Conservation (phyloP, 2,797 vertebrate species). For the Parambassis ranga region DNA sequence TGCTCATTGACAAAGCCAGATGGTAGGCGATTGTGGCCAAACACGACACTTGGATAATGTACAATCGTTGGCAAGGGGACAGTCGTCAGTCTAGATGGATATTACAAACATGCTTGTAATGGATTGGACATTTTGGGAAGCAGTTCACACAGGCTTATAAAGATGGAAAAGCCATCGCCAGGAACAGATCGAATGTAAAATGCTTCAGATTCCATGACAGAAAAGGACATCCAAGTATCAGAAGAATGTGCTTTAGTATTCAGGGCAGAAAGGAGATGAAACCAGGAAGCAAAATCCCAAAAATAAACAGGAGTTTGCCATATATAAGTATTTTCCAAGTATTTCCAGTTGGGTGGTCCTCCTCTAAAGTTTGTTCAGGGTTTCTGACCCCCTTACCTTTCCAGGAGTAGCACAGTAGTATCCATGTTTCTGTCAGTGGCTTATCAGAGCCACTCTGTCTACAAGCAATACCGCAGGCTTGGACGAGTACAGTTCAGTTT, state of each 20-base stretch:
- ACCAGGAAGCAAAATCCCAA: conserved; percentile 33
- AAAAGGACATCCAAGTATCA: conserved; percentile 53
- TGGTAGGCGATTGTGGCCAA: conserved; percentile 82
- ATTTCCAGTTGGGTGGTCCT: conserved; percentile 52
- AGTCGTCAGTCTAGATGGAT: conserved; percentile 77
- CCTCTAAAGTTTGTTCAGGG: conserved; percentile 40
- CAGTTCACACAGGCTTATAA: conserved; percentile 71
- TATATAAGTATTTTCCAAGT: conserved; percentile 34
- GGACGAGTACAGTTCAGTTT: conserved; percentile 31
- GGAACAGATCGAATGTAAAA: conserved; percentile 71
- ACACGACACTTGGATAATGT: conserved; percentile 79
- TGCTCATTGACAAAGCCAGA: conserved; percentile 80
- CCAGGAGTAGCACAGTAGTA: conserved; percentile 28
- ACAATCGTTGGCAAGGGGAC: conserved; percentile 77
- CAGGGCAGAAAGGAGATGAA: conserved; percentile 34
- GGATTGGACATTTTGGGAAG: conserved; percentile 79
- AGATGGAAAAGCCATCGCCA: conserved; percentile 61
- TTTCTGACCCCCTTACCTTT: conserved; percentile 30
- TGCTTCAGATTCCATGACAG: conserved; percentile 67
- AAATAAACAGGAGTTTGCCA: conserved; percentile 46
- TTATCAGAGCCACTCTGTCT: conserved; percentile 61
- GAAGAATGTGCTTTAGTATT: conserved; percentile 49
- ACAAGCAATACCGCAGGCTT: conserved; percentile 34
- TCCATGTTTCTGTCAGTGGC: conserved; percentile 47
- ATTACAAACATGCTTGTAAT: conserved; percentile 82